phyloP scores from a whole-genome alignment of 2,888 invertebrate genomes.

The Nasonovia ribisnigri region DNA sequence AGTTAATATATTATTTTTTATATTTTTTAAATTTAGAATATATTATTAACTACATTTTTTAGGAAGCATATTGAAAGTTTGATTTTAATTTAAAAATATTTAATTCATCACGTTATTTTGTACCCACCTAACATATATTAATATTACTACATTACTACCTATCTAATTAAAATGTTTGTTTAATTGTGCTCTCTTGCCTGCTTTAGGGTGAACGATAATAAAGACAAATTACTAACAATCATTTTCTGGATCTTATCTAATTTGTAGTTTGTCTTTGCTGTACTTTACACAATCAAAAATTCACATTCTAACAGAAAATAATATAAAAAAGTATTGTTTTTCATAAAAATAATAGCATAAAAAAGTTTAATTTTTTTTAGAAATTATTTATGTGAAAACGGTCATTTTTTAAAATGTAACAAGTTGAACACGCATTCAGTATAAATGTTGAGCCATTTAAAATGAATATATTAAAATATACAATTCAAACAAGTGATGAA shows the following conservation, averaged over 20 bases:
- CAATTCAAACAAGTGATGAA: not conserved
- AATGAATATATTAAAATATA: slow-evolving; percentile 16
- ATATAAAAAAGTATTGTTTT: not conserved
- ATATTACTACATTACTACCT: too few species aligned
- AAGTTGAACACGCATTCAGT: not conserved
- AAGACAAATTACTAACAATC: not conserved
- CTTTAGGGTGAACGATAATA: too few species aligned
- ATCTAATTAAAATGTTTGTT: not conserved
- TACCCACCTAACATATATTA: too few species aligned
- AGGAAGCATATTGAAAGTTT: too few species aligned
- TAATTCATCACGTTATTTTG: not conserved
- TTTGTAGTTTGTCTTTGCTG: not conserved
- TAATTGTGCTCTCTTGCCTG: not conserved
- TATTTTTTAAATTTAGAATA: not conserved
- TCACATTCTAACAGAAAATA: not conserved
- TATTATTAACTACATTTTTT: too few species aligned
- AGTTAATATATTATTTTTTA: not conserved
- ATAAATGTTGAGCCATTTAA: not conserved
- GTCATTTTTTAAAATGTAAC: not conserved
- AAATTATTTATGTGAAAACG: not conserved
- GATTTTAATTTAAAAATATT: not conserved
- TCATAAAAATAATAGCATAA: not conserved
- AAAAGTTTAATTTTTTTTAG: not conserved
- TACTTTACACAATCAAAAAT: not conserved
- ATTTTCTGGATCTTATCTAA: not conserved